These are phyloP conservation scores for Orthosia incerta DNA, from an alignment of 2,888 invertebrate species.

Conservation along the genomic window DNA sequence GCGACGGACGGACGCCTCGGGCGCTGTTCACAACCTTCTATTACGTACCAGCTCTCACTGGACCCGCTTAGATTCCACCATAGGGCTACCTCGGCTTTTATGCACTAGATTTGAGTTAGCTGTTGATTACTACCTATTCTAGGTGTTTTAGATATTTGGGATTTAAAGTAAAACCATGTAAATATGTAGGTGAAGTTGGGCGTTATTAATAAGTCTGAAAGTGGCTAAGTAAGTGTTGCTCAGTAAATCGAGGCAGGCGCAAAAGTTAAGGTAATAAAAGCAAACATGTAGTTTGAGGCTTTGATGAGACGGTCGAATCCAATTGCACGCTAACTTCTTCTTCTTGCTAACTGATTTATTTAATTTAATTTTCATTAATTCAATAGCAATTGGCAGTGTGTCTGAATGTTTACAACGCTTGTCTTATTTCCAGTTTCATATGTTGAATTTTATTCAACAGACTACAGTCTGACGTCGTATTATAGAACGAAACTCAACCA, in stretches of 20 bases:
- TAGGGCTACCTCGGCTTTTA: conserved; percentile 33
- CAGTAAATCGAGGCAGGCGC: conserved; percentile 6
- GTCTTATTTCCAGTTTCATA: too few relatives aligned
- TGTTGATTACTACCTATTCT: too few relatives aligned
- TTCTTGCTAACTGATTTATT: too few relatives aligned
- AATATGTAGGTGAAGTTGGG: background rate
- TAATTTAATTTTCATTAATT: too few relatives aligned
- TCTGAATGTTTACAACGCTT: too few relatives aligned
- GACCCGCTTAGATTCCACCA: conserved; percentile 29
- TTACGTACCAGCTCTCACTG: conserved; percentile 66
- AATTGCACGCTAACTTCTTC: background rate
- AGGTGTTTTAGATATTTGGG: background rate
- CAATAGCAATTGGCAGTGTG: too few relatives aligned
- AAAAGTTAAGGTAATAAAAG: too few relatives aligned
- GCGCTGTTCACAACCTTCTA: conserved; percentile 72
- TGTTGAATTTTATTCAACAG: too few relatives aligned
- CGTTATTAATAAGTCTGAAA: background rate
- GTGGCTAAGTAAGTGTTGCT: background rate
- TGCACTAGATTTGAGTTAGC: background rate
- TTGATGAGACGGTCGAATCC: too few relatives aligned
- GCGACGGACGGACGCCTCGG: conserved; percentile 77
- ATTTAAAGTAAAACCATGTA: background rate
- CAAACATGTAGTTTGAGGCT: too few relatives aligned
- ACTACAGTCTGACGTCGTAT: too few relatives aligned
- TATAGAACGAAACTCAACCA: too few relatives aligned